These are phyloP conservation scores for Glossosoma conforme DNA, from an alignment of 1,140 invertebrate species.

Conservation along the genomic window DNA sequence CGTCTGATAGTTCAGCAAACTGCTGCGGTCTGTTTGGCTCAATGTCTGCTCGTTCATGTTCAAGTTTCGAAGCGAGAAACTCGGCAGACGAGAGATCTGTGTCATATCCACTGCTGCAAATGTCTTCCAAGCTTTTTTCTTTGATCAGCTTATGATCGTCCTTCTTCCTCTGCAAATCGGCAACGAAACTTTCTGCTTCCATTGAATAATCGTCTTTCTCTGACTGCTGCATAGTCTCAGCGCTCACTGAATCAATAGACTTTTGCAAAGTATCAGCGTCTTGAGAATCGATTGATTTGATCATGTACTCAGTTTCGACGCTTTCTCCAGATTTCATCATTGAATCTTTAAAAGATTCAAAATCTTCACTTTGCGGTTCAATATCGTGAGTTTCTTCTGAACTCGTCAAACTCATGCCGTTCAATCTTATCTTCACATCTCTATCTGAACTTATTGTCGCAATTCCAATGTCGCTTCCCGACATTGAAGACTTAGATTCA, in stretches of 20 bases:
- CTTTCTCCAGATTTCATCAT: conserved; percentile 55
- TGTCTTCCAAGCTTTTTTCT: conserved; percentile 52
- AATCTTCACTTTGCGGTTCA: conserved; percentile 35
- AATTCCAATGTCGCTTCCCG: conserved; percentile 22
- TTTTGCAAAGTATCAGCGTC: conserved; percentile 49
- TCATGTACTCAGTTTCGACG: conserved; percentile 48
- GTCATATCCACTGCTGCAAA: conserved; percentile 59
- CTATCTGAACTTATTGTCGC: conserved; percentile 23
- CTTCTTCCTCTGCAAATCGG: conserved; percentile 43
- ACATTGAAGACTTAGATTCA: conserved; percentile 21
- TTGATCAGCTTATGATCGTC: conserved; percentile 46
- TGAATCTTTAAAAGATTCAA: conserved; percentile 48
- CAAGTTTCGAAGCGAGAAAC: conserved; percentile 53
- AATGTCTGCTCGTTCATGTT: conserved; percentile 45
- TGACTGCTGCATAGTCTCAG: conserved; percentile 48
- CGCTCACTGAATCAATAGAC: conserved; percentile 49
- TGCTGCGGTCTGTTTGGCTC: conserved; percentile 44
- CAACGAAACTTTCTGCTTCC: conserved; percentile 48
- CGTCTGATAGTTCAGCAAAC: conserved; percentile 48
- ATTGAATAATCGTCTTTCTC: conserved; percentile 42
- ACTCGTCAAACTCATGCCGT: conserved; percentile 21
- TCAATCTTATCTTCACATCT: conserved; percentile 24
- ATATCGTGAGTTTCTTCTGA: conserved; percentile 39
- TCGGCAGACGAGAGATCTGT: conserved; percentile 62
- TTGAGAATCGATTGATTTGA: conserved; percentile 49